phyloP scores from a whole-genome alignment of 1,140 invertebrate genomes.

The Zelostemma sp. region DNA sequence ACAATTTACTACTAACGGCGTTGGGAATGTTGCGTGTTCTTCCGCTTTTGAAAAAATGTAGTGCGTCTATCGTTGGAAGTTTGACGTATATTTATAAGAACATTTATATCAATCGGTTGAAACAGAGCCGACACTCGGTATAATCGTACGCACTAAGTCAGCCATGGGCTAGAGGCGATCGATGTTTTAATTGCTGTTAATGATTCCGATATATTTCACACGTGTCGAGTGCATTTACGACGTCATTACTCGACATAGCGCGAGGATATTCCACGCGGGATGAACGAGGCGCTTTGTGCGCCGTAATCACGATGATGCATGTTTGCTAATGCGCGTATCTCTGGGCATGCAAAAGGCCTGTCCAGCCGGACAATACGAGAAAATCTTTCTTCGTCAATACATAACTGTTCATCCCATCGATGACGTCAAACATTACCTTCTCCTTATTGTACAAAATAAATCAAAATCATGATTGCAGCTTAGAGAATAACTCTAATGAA shows the following conservation, averaged over 20 bases:
- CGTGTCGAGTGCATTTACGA: constrained; percentile 24
- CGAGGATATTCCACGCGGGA: constrained; percentile 19
- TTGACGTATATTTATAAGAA: background rate
- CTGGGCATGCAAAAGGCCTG: constrained; percentile 10
- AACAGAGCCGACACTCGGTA: background rate
- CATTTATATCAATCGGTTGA: background rate
- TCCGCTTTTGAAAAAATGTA: too few species aligned
- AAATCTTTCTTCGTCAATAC: constrained; percentile 27
- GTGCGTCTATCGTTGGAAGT: too few species aligned
- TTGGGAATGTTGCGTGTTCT: too few species aligned
- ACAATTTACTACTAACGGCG: too few species aligned
- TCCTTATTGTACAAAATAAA: background rate
- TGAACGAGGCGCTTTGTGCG: constrained; percentile 19
- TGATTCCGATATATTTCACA: constrained; percentile 31
- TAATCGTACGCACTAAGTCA: background rate
- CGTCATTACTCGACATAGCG: constrained; percentile 16
- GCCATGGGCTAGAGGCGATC: background rate
- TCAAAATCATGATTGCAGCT: constrained; percentile 1
- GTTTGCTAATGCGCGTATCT: constrained; percentile 30
- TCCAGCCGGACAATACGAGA: constrained; percentile 22
- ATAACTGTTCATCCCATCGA: constrained; percentile 10
- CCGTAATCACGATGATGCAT: constrained; percentile 35
- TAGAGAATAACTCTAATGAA: constrained; percentile 1
- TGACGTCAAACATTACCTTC: background rate
- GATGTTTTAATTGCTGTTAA: constrained; percentile 27